phyloP scores from a whole-genome alignment of 2,113 vertebrate species.

The Psammodynastes pulverulentus region DNA sequence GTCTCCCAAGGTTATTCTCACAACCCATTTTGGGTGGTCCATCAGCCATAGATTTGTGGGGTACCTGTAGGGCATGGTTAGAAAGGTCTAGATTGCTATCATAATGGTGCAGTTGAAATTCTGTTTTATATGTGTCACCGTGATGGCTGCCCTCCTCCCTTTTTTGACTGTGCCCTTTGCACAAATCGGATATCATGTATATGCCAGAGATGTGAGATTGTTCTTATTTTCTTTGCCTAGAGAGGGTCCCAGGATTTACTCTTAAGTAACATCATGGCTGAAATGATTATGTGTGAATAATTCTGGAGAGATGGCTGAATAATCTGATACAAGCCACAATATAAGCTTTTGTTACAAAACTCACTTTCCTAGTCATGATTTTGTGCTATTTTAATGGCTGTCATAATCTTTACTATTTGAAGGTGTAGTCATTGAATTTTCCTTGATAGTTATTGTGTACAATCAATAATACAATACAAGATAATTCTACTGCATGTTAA shows the following conservation, averaged over 20 bases:
- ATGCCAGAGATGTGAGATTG: background rate
- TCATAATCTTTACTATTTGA: background rate
- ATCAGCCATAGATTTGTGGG: background rate
- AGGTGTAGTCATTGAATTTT: background rate
- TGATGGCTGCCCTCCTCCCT: background rate
- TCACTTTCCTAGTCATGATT: background rate
- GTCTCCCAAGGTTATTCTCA: background rate
- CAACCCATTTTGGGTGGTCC: background rate
- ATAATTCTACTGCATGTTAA: background rate
- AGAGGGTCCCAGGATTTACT: background rate
- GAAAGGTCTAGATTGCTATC: background rate
- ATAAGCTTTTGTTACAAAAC: background rate
- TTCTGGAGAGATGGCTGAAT: background rate
- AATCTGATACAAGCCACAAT: background rate
- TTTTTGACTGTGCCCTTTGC: background rate
- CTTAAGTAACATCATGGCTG: background rate
- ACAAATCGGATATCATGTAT: background rate
- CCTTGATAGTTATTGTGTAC: background rate
- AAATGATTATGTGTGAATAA: background rate
- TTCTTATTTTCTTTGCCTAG: background rate
- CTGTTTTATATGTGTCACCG: background rate
- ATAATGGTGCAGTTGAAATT: background rate
- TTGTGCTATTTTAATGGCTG: background rate
- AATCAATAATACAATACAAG: background rate
- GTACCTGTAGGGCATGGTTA: background rate